phyloP scores from a whole-genome alignment of 1,140 invertebrate species.

The Diabrotica undecimpunctata region DNA sequence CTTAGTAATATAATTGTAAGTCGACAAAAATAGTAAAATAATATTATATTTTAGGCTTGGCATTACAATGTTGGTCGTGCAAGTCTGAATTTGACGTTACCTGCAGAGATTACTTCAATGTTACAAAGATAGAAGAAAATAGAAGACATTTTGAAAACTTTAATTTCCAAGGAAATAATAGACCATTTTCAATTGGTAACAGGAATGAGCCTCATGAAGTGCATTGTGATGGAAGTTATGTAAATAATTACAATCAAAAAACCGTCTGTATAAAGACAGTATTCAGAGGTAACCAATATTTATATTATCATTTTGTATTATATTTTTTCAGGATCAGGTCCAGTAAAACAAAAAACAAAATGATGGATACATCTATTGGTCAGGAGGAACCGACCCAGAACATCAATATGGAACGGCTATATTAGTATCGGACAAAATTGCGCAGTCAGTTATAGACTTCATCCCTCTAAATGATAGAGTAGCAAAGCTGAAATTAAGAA shows the following conservation, averaged over 20 bases:
- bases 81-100: slow-evolving; percentile 62
- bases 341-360: no score
- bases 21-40: not conserved
- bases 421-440: no score
- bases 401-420: no score
- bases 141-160: slow-evolving; percentile 52
- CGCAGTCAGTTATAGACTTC: no score
- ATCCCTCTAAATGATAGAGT: no score
- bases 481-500: no score
- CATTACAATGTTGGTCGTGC: slow-evolving; percentile 71
- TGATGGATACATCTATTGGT: no score
- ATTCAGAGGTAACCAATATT: slow-evolving; percentile 23
- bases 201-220: slow-evolving; percentile 23
- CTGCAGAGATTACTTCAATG: slow-evolving; percentile 71
- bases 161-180: slow-evolving; percentile 16
- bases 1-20: no score
- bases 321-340: not conserved
- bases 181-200: slow-evolving; percentile 10
- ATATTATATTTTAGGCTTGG: slow-evolving; percentile 53
- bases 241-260: slow-evolving; percentile 40
- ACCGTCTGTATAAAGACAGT: slow-evolving; percentile 33
- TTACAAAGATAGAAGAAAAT: slow-evolving; percentile 54
- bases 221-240: slow-evolving; percentile 33
- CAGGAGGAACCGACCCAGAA: no score
- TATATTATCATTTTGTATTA: not conserved